Evolutionary conservation across 2,888 invertebrate genomes (phyloP).

Genomic region (Drosophila multiciliata): DNA sequence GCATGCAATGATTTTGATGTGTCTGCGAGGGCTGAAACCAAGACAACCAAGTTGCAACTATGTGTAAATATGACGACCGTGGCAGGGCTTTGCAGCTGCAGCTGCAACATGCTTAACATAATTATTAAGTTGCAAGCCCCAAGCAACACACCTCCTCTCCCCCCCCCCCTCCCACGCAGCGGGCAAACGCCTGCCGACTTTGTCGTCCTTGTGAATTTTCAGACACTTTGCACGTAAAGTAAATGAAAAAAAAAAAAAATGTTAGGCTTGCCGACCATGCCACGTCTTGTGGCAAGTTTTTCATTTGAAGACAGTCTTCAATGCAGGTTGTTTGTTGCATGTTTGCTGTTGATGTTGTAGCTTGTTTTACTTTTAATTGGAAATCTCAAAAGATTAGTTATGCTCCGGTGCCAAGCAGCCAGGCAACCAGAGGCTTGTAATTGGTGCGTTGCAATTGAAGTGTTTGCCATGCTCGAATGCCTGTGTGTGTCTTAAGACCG

Average conservation of each 20-base stretch:
- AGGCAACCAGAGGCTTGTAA: conserved; percentile 63
- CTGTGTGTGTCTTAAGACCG: conserved; percentile 74
- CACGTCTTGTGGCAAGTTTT: conserved; percentile 40
- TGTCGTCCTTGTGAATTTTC: conserved; percentile 79
- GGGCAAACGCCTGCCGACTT: conserved; percentile 54
- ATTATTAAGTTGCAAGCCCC: conserved; percentile 74
- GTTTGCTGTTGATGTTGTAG: conserved; percentile 51
- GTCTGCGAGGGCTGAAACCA: conserved; percentile 23
- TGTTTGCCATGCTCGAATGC: conserved; percentile 77
- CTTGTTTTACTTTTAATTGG: conserved; percentile 80
- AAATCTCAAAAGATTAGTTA: conserved; percentile 82
- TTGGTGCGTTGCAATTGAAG: conserved; percentile 81
- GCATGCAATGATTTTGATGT: conserved; percentile 49
- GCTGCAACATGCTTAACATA: conserved; percentile 77
- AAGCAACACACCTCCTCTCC: background rate
- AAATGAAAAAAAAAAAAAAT: conserved; percentile 68
- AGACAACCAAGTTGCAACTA: conserved; percentile 48
- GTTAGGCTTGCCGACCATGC: conserved; percentile 11
- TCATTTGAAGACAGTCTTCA: conserved; percentile 13
- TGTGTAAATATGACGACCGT: conserved; percentile 34
- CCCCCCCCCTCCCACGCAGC: background rate
- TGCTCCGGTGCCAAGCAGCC: conserved; percentile 77
- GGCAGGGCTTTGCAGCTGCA: conserved; percentile 23
- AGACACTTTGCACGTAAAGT: conserved; percentile 81
- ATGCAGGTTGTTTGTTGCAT: conserved; percentile 25